These are phyloP conservation scores for Mormyrus hasselquistii DNA, from an alignment of 2,797 vertebrate species.

Conservation along the genomic window DNA sequence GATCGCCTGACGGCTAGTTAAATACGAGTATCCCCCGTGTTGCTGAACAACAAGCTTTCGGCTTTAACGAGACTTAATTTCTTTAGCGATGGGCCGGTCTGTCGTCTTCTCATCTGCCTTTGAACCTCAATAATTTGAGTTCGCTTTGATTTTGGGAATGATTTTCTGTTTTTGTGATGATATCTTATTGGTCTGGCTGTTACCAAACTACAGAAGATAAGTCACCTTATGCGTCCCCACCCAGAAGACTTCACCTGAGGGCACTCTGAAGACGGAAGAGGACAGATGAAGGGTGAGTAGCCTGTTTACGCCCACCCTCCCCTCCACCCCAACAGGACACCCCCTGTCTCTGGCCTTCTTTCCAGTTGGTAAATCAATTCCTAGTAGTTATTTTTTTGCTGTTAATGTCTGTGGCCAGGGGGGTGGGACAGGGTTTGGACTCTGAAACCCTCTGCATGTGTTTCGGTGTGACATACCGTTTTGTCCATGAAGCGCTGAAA, in stretches of 20 bases:
- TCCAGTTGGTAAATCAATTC: neutral
- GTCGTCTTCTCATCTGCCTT: neutral
- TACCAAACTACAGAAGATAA: neutral
- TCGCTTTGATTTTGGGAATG: neutral
- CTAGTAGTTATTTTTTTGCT: neutral
- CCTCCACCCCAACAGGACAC: neutral
- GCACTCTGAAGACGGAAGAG: neutral
- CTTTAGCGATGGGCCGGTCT: neutral
- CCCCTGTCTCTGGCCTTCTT: neutral
- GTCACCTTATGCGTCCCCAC: neutral
- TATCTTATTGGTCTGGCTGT: neutral
- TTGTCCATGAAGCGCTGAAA: neutral
- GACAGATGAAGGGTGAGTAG: conserved; percentile 7
- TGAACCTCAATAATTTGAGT: neutral
- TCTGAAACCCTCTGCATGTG: neutral
- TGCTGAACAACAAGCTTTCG: neutral
- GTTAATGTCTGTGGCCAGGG: neutral
- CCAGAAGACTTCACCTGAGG: neutral
- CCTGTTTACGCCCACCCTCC: neutral
- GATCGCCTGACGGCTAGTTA: neutral
- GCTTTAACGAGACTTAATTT: neutral
- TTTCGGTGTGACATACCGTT: neutral
- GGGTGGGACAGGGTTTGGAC: neutral
- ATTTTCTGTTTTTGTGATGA: neutral
- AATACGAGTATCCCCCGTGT: neutral